Conservation (phyloP, 2,888 invertebrate genomes). For the Sipha maydis region DNA sequence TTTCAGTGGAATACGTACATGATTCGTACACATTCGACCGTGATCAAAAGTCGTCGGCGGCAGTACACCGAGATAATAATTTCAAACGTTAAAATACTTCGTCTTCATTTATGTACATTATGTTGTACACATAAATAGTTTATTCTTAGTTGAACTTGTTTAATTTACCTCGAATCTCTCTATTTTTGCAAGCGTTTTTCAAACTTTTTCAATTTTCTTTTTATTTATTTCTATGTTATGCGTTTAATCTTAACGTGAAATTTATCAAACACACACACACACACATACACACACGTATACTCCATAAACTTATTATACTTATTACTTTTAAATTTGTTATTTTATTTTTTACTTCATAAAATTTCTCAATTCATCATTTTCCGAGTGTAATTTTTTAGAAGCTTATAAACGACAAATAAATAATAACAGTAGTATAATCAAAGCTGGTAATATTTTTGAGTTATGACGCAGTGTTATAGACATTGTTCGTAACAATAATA, state of each 20-base stretch:
- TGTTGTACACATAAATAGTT: background rate
- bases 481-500: background rate
- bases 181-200: constrained; percentile 20
- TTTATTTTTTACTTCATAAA: background rate
- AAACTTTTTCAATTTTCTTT: constrained; percentile 54
- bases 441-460: background rate
- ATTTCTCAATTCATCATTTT: background rate
- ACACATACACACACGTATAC: background rate
- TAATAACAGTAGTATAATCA: background rate
- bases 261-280: background rate
- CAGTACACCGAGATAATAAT: background rate
- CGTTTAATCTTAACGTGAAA: constrained; percentile 1
- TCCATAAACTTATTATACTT: background rate
- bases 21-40: background rate
- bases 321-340: background rate
- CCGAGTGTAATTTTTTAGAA: background rate
- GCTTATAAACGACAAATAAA: background rate
- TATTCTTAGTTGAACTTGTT: constrained; percentile 27
- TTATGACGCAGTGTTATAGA: too few relatives aligned
- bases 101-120: background rate
- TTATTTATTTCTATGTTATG: background rate
- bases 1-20: constrained; percentile 12
- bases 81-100: constrained; percentile 32
- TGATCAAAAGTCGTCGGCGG: background rate
- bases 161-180: constrained; percentile 31